Conservation (phyloP, 2,797 vertebrate genomes). For the Macroramphosus scolopax region DNA sequence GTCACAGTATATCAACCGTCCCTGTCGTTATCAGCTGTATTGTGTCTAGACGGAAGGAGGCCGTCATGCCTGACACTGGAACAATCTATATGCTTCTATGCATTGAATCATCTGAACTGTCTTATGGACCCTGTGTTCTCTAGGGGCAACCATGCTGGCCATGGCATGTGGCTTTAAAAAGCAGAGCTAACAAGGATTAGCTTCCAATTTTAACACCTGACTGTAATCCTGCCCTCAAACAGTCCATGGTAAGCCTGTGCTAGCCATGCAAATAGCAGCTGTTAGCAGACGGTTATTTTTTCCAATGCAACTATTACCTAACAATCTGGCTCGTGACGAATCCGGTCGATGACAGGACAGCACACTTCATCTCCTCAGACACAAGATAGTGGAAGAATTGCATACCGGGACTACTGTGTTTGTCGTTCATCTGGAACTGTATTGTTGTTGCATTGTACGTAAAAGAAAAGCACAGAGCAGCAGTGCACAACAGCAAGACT, state of each 20-base stretch:
- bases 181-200: slow-evolving; percentile 75
- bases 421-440: too few relatives aligned
- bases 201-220: slow-evolving; percentile 81
- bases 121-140: slow-evolving; percentile 27
- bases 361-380: too few relatives aligned
- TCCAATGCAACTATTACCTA: slow-evolving; percentile 53
- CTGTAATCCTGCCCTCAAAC: slow-evolving; percentile 75
- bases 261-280: slow-evolving; percentile 63
- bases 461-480: too few relatives aligned
- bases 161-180: slow-evolving; percentile 67
- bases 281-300: slow-evolving; percentile 36
- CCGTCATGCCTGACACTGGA: neutral
- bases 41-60: neutral
- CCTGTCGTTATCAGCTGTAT: slow-evolving; percentile 5
- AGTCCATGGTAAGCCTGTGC: slow-evolving; percentile 66
- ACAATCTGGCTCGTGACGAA: slow-evolving; percentile 47
- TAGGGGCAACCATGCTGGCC: slow-evolving; percentile 36
- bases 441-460: too few relatives aligned
- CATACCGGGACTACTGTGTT: too few relatives aligned
- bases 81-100: neutral
- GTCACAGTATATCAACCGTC: slow-evolving; percentile 10
- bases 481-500: too few relatives aligned
- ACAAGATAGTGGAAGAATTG: neutral
- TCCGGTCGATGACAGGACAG: slow-evolving; percentile 31
- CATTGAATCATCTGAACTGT: slow-evolving; percentile 14